These are phyloP conservation scores for Ahaetulla prasina DNA, from an alignment of 2,113 vertebrate species.

Conservation along the genomic window DNA sequence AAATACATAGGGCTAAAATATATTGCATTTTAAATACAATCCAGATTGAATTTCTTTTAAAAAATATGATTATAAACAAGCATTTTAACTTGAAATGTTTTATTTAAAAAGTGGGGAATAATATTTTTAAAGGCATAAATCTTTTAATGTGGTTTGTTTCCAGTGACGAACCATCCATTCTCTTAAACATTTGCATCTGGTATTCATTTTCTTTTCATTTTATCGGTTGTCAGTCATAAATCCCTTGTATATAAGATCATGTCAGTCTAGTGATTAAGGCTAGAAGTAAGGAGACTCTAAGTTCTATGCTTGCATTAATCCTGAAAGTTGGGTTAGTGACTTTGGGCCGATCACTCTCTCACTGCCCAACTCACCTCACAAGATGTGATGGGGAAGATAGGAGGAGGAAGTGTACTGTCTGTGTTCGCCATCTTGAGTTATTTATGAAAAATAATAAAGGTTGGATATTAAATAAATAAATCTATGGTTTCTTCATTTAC, in stretches of 20 bases:
- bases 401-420: neutral
- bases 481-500: conserved; percentile 33
- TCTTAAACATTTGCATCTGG: conserved; percentile 39
- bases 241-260: conserved; percentile 38
- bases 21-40: neutral
- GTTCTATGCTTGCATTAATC: too few relatives aligned
- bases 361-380: neutral
- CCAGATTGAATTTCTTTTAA: conserved; percentile 38
- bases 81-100: conserved; percentile 51
- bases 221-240: conserved; percentile 53
- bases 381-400: neutral
- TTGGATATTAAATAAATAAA: neutral
- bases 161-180: conserved; percentile 44
- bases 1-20: neutral
- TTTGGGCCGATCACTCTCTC: neutral
- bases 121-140: conserved; percentile 67
- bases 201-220: conserved; percentile 51
- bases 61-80: conserved; percentile 59
- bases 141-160: conserved; percentile 61
- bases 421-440: neutral
- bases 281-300: neutral
- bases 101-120: conserved; percentile 67
- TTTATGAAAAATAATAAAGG: neutral
- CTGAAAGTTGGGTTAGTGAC: neutral
- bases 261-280: neutral